Percentiles rank a stretch among this genome's conserved stretches.
phyloP scores from a whole-genome alignment of 2,113 vertebrate species.

The Burhinus bistriatus region DNA sequence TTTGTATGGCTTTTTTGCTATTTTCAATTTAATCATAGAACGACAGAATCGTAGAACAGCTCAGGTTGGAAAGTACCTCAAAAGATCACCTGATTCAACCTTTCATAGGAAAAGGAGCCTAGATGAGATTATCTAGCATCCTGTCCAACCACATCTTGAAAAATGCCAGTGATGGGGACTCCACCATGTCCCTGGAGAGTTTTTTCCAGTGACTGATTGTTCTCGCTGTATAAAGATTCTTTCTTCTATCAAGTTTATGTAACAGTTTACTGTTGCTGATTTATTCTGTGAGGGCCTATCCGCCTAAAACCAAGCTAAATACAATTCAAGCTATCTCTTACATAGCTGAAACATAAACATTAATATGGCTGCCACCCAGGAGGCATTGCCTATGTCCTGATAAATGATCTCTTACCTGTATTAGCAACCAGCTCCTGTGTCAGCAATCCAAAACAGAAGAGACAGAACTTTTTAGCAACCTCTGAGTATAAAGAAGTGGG shows the following conservation, averaged over 20 bases:
- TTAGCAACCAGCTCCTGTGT: background rate
- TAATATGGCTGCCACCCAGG: background rate
- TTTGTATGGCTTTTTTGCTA: background rate
- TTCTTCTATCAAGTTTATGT: background rate
- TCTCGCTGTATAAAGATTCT: background rate
- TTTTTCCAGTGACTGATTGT: background rate
- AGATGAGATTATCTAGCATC: background rate
- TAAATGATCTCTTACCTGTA: background rate
- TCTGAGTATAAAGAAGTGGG: background rate
- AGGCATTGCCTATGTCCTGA: background rate
- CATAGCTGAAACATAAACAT: background rate
- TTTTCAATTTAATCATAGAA: background rate
- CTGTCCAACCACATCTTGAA: background rate
- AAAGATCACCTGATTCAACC: background rate
- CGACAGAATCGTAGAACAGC: background rate
- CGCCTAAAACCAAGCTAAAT: background rate
- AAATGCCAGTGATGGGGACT: background rate
- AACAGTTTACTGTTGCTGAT: background rate
- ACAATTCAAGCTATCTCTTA: background rate
- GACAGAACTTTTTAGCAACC: background rate
- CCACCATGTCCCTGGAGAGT: accelerated
- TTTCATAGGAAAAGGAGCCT: background rate
- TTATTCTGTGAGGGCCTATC: background rate
- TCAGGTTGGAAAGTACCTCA: background rate
- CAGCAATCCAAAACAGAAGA: background rate